Evolutionary conservation across 1,140 invertebrate genomes (phyloP), one percentile per base, ranked within the genome.

Genomic region (Drosophila rufa): DNA sequence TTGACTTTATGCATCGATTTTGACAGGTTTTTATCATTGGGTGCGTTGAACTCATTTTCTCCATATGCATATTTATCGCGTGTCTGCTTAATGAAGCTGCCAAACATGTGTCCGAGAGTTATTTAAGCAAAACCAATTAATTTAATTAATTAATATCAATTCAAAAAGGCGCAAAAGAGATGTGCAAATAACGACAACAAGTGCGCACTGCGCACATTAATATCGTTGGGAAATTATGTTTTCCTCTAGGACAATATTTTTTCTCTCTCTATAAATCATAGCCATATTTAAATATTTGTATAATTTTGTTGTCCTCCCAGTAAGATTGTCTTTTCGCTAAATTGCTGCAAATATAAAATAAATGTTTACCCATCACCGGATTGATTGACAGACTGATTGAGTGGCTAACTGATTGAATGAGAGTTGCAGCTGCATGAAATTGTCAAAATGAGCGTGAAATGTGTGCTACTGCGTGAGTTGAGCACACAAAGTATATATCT

Each of bases 81-180:
- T 76, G 71, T 14, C 33, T 22, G 40, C 30, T 45, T 76, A 75
- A 76, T 76, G 73, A 56, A 76, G 71, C 74, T 61, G 64, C 78
- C 65, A 51, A 62, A 75, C 46, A 62, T 55, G 25, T 65, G 53
- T 61, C 42, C 15, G 61, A 33, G 42, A 48, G 38, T 55, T 75
- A 62, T 83, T 73, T 73, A 71, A 67, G 71, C 71, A 55, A 77
- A 62, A 46, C 47, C 74, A 62, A 46, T 58, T 61, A 58, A 84
- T 90, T 89, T 56, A 70, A 61, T 84, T 81, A 89, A 89, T 89
- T 90, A 89, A 89, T 90, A 90, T 84, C 80, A 80, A 84, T 84
- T 89, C 47, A 45, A 50, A 47, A 79, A 71, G 40, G 56, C 22
- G 61, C 57, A 67, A 81, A 71, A 64, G 71, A 55, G 58, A 53